Evolutionary conservation across 2,888 invertebrate species (phyloP).

Genomic region (Dryobotodes eremita): DNA sequence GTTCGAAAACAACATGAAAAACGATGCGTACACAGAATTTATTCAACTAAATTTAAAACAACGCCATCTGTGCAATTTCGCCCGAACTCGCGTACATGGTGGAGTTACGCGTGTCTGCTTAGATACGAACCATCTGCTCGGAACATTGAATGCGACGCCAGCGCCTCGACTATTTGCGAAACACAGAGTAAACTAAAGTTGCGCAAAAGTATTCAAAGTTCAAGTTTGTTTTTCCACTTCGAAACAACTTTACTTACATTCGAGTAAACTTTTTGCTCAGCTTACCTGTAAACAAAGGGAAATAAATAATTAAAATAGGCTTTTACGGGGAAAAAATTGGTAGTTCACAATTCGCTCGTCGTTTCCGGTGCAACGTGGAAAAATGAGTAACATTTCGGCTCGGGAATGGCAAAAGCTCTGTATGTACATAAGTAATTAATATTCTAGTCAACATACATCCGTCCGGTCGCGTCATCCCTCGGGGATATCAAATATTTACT

Average conservation of each 20-base stretch:
- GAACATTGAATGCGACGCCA: conserved; percentile 60
- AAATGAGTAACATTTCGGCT: conserved; percentile 60
- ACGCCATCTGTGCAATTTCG: conserved; percentile 73
- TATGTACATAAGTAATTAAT: conserved; percentile 75
- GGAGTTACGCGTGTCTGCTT: conserved; percentile 51
- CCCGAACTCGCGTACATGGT: conserved; percentile 62
- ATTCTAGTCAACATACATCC: conserved; percentile 77
- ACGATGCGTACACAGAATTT: not conserved
- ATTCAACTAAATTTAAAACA: conserved; percentile 33
- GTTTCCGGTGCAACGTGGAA: conserved; percentile 50
- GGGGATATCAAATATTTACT: conserved; percentile 74
- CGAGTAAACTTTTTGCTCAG: conserved; percentile 11
- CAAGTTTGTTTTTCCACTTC: conserved; percentile 27
- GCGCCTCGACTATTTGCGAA: conserved; percentile 70
- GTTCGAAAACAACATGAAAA: not conserved
- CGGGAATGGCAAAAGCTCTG: conserved; percentile 61
- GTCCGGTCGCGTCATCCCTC: conserved; percentile 71
- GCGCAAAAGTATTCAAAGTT: conserved; percentile 34
- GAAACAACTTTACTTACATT: conserved; percentile 52
- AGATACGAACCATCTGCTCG: conserved; percentile 71
- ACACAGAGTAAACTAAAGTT: conserved; percentile 74
- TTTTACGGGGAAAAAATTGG: conserved; percentile 30
- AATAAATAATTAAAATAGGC: conserved; percentile 51
- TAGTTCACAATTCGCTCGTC: conserved; percentile 24
- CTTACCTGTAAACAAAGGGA: conserved; percentile 67